Evolutionary conservation across 2,888 invertebrate genomes (phyloP).

Genomic region (Pyrrhosoma nymphula): DNA sequence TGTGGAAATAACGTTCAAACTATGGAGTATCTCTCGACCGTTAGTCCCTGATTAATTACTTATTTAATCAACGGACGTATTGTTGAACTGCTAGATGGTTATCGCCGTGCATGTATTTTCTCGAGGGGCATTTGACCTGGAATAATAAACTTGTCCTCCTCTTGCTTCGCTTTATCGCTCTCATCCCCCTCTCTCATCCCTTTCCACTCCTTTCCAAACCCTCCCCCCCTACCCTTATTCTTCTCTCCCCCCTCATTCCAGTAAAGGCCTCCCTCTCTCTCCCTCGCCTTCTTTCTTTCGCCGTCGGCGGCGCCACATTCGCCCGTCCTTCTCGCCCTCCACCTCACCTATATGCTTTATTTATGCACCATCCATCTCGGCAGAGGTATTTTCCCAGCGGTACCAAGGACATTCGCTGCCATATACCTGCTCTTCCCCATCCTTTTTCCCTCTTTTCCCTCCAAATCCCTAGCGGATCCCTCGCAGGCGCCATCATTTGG

Average conservation of each 20-base stretch:
- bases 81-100: neutral
- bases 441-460: neutral
- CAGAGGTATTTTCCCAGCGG: conserved; percentile 40
- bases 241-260: neutral
- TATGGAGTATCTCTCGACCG: neutral
- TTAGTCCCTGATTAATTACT: neutral
- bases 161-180: neutral
- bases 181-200: too few species aligned
- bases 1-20: too few species aligned
- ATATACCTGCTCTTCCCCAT: neutral
- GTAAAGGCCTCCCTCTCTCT: neutral
- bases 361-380: conserved; percentile 29
- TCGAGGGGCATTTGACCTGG: neutral
- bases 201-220: neutral
- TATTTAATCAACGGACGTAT: neutral
- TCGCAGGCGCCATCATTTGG: neutral
- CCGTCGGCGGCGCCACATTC: neutral
- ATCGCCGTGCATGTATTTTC: neutral
- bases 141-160: neutral
- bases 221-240: neutral
- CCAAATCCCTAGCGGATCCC: neutral
- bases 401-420: conserved; percentile 53
- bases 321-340: neutral
- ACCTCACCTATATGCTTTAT: conserved; percentile 45
- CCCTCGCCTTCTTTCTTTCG: neutral